Percentiles rank a stretch among this genome's conserved stretches.
Conservation (phyloP, 2,113 vertebrate species). For the Australoheros scitulus region DNA sequence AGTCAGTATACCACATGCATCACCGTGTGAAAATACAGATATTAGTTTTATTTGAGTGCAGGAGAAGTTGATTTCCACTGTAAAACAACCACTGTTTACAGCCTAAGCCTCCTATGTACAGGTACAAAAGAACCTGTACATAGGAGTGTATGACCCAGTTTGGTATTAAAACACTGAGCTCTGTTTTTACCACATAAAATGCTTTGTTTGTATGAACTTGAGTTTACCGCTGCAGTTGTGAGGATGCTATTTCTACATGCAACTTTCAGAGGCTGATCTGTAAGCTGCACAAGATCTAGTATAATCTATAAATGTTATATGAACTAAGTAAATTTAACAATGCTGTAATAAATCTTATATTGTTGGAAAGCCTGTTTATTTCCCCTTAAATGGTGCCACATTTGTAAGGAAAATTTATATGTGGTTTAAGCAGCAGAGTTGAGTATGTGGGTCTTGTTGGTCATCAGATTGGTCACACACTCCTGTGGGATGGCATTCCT, state of each 20-base stretch:
- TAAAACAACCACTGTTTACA: neutral
- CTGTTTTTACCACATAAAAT: neutral
- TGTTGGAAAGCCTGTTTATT: too few relatives aligned
- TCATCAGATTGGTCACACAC: too few relatives aligned
- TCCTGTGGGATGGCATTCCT: too few relatives aligned
- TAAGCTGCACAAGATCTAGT: neutral
- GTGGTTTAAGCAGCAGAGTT: too few relatives aligned
- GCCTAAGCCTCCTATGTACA: neutral
- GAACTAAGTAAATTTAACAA: too few relatives aligned
- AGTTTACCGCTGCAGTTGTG: neutral
- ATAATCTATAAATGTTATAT: too few relatives aligned
- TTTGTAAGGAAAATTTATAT: too few relatives aligned
- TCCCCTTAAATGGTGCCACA: too few relatives aligned
- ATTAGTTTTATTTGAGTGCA: neutral
- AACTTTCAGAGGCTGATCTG: neutral
- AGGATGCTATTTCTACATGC: neutral
- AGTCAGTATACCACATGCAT: neutral
- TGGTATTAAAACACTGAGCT: neutral
- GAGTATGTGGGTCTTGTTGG: too few relatives aligned
- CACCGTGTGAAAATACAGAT: neutral
- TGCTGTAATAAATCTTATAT: too few relatives aligned
- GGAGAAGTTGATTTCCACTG: neutral
- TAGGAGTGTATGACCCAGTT: neutral
- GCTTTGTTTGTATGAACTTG: neutral
- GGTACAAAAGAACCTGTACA: too few relatives aligned